Conservation (phyloP, 2,797 vertebrate species). For the Oryzias dopingdopingensis region DNA sequence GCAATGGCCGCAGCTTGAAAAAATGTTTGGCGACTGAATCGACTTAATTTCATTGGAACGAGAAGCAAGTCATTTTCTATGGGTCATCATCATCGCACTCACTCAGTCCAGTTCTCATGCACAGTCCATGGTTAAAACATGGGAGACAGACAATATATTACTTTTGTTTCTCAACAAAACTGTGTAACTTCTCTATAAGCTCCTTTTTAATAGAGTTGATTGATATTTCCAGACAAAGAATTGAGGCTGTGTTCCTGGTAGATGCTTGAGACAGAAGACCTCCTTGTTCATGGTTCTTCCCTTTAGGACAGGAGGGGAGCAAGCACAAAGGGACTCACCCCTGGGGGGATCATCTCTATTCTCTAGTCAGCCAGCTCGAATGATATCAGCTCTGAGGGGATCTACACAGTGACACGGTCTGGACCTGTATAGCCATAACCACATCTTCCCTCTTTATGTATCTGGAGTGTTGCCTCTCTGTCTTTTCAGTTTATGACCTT, state of each 20-base stretch:
- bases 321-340: slow-evolving; percentile 38
- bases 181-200: slow-evolving; percentile 32
- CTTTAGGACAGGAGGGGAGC: slow-evolving; percentile 23
- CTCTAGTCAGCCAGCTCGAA: slow-evolving; percentile 35
- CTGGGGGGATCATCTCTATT: slow-evolving; percentile 43
- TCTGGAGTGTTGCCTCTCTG: slow-evolving; percentile 11
- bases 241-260: slow-evolving; percentile 42
- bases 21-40: too few species aligned
- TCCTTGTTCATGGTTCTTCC: slow-evolving; percentile 48
- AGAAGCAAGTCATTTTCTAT: too few species aligned
- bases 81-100: too few species aligned
- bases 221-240: slow-evolving; percentile 38
- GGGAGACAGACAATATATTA: neutral
- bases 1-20: too few species aligned
- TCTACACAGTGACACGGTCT: slow-evolving; percentile 9
- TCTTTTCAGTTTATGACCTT: slow-evolving; percentile 10
- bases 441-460: slow-evolving; percentile 9
- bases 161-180: slow-evolving; percentile 18
- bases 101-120: too few species aligned
- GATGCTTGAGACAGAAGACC: slow-evolving; percentile 45
- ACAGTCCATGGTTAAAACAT: too few species aligned
- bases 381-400: slow-evolving; percentile 47
- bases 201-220: slow-evolving; percentile 35
- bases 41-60: too few species aligned
- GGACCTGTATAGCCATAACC: slow-evolving; percentile 17